Conservation (phyloP, 2,113 vertebrate species). For the Channa argus region DNA sequence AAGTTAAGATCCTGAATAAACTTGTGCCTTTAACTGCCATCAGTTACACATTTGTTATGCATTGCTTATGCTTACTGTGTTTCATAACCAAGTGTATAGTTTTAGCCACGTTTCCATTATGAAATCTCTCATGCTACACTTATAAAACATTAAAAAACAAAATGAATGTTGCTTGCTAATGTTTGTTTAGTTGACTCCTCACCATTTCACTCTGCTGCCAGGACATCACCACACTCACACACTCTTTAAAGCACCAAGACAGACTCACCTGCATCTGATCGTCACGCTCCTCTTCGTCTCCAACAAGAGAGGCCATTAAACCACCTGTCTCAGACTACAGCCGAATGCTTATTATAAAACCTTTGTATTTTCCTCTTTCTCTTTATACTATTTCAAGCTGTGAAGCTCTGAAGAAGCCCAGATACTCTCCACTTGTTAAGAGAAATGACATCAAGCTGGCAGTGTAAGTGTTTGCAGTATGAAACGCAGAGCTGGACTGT, state of each 20-base stretch:
- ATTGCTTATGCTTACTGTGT: neutral
- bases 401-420: neutral
- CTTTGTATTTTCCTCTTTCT: neutral
- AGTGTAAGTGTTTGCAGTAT: neutral
- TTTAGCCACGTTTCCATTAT: neutral
- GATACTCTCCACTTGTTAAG: neutral
- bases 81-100: neutral
- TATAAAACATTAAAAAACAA: no score
- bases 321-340: neutral
- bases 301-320: constrained; percentile 61
- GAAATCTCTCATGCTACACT: neutral
- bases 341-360: constrained; percentile 7
- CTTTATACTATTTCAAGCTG: neutral
- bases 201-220: neutral
- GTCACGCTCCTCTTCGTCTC: constrained; percentile 62
- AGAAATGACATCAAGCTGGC: neutral
- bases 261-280: constrained; percentile 70
- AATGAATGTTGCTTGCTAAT: neutral
- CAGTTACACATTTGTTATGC: no score
- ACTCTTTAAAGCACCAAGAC: neutral
- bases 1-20: no score
- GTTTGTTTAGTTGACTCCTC: neutral
- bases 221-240: neutral
- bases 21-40: no score
- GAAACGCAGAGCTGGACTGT: constrained; percentile 10